These are phyloP conservation scores for Mormyrus lacerda DNA, from an alignment of 2,113 vertebrate species.

Conservation along the genomic window DNA sequence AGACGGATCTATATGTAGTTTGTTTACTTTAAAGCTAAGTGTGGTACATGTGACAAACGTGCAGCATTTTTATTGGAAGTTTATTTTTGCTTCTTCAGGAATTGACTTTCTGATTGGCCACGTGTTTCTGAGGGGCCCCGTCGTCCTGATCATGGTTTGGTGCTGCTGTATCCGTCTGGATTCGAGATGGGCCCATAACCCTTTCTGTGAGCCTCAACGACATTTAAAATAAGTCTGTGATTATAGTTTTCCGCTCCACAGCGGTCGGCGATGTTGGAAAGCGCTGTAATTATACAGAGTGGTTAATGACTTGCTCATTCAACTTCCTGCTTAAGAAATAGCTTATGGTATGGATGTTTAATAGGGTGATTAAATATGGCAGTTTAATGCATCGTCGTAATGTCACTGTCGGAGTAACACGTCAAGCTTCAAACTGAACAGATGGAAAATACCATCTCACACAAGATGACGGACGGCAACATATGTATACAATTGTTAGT, in stretches of 20 bases:
- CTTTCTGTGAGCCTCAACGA: conserved; percentile 40
- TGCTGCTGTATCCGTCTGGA: not conserved
- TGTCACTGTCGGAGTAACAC: not conserved
- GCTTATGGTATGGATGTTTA: not conserved
- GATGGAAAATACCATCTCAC: not conserved
- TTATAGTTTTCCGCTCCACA: conserved; percentile 44
- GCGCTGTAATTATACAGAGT: conserved; percentile 13
- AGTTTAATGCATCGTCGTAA: not conserved
- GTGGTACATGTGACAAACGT: not conserved
- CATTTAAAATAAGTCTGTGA: conserved; percentile 43
- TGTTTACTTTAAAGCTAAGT: not conserved
- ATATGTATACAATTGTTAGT: not conserved
- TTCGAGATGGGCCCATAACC: not conserved
- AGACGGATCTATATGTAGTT: not conserved
- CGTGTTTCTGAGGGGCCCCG: not conserved
- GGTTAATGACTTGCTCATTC: conserved; percentile 10
- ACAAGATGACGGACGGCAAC: not conserved
- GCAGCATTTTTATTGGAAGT: not conserved
- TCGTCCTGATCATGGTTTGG: not conserved
- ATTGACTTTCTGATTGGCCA: not conserved
- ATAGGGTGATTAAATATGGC: not conserved
- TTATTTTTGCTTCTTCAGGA: not conserved
- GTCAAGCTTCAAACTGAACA: not conserved
- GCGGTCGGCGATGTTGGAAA: conserved; percentile 15
- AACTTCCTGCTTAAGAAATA: not conserved